Evolutionary conservation across 1,140 invertebrate species (phyloP), one percentile per base, ranked within the genome.

Genomic region (Achroia grisella): DNA sequence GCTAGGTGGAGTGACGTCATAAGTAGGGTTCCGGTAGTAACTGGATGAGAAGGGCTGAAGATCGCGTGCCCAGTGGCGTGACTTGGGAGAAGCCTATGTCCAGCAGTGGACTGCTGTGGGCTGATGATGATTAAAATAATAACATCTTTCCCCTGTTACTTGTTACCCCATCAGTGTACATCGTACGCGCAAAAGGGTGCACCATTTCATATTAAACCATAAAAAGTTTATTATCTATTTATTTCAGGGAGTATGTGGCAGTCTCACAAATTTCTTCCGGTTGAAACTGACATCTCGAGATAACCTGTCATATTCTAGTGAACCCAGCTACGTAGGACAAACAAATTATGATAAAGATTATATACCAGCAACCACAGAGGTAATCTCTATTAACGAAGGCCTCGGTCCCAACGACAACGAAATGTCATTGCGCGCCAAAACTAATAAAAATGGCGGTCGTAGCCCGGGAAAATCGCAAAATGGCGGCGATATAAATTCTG

Each of bases 221-320:
- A 23, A 33, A 45, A 27, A 43, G 11, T 8, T 40, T 32, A 5
- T 29, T 14, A 31, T 52, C 35, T 13, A 48, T 43, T 37, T 8
- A 52, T 55, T 79, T 45, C 79, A 92, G 91, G 88, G 86, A 23
- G 90, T 90, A 2, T 92, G 90, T 52, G 90, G 90, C 4, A 91
- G 89, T 37, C 71, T 92, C 8, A 89, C 90, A 2, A 90, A 90
- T 34, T 76, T 91, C 28, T 71, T 92, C 31, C 89, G 89, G 39
- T 86, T 88, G 10, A 89, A 88, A 53, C 76, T 89, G 14, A 62
- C 84, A 14, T 61, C 74, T 0, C 82, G 84, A 46, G 79, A 79
- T 43, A 78, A 79, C 47, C 56, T 83, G 42, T 86, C 86, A 3
- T 86, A 87, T 49, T 87, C 86, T 0, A 83, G 74, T 27, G 79